Percentiles rank a stretch among this genome's conserved stretches.
Conservation (phyloP, 2,888 invertebrate species). For the Ichneumoninae sp. region DNA sequence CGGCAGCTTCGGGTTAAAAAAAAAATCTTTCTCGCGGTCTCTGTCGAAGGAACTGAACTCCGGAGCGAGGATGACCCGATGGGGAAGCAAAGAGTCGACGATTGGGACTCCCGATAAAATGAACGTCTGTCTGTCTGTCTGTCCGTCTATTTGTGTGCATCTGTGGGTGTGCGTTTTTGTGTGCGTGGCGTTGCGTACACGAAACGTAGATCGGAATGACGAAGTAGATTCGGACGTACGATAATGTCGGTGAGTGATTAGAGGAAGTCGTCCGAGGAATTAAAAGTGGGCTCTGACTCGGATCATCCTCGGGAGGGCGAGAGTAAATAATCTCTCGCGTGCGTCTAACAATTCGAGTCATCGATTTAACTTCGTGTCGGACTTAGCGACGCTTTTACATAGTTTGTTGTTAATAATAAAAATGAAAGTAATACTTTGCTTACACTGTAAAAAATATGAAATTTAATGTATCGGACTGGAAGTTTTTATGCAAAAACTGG, state of each 20-base stretch:
- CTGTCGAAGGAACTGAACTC: slow-evolving; percentile 40
- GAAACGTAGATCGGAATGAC: slow-evolving; percentile 66
- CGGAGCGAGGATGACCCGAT: slow-evolving; percentile 59
- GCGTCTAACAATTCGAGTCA: slow-evolving; percentile 4
- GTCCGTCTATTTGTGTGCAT: slow-evolving; percentile 16
- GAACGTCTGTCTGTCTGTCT: slow-evolving; percentile 53
- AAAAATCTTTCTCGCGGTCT: slow-evolving; percentile 20
- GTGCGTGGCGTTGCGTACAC: slow-evolving; percentile 21
- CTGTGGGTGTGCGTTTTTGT: not conserved
- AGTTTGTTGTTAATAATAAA: not conserved
- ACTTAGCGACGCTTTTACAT: not conserved
- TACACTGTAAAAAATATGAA: not conserved
- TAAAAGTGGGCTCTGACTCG: slow-evolving; percentile 62
- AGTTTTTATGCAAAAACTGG: too few relatives aligned
- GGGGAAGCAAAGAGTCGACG: slow-evolving; percentile 55
- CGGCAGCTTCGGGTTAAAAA: slow-evolving; percentile 36
- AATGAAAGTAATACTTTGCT: not conserved
- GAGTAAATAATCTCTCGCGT: slow-evolving; percentile 49
- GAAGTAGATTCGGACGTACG: slow-evolving; percentile 65
- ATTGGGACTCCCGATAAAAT: slow-evolving; percentile 62
- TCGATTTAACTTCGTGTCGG: not conserved
- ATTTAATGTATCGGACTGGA: too few relatives aligned
- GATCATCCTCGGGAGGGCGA: slow-evolving; percentile 25
- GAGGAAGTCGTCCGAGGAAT: slow-evolving; percentile 65
- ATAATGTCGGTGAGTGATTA: slow-evolving; percentile 69